These are phyloP conservation scores for Ammodytes dubius DNA, from an alignment of 2,113 vertebrate species.

Conservation along the genomic window DNA sequence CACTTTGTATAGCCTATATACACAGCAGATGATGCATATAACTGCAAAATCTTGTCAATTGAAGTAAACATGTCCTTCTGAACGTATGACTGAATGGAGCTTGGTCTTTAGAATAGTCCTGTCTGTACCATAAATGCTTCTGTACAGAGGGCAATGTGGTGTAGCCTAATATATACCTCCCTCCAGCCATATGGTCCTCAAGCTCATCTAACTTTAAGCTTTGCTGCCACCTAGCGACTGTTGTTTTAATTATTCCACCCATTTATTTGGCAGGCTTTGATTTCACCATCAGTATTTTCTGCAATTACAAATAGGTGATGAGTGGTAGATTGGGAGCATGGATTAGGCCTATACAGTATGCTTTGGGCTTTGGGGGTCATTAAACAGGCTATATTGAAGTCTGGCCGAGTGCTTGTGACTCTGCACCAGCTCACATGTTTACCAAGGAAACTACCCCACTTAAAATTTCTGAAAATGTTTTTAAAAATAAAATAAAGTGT, in stretches of 20 bases:
- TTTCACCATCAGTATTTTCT: background rate
- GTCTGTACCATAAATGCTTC: background rate
- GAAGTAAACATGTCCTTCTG: background rate
- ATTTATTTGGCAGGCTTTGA: background rate
- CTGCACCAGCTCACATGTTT: too few species aligned
- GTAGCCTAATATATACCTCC: background rate
- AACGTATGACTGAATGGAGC: background rate
- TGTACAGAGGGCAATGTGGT: background rate
- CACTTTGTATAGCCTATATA: background rate
- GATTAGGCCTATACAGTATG: background rate
- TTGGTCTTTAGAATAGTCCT: background rate
- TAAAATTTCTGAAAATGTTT: background rate
- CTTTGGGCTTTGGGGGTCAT: background rate
- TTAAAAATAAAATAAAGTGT: background rate
- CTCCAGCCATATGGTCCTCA: background rate
- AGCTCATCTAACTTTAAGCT: constrained; percentile 1
- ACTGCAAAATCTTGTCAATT: background rate
- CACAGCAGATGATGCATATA: background rate
- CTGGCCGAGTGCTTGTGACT: background rate
- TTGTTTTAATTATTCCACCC: background rate
- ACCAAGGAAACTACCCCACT: background rate
- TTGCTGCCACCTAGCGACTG: constrained; percentile 61
- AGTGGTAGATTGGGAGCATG: background rate
- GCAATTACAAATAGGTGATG: background rate
- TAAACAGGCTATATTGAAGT: background rate